Conservation (phyloP, 2,797 vertebrate species). For the Etheostoma perlongum region DNA sequence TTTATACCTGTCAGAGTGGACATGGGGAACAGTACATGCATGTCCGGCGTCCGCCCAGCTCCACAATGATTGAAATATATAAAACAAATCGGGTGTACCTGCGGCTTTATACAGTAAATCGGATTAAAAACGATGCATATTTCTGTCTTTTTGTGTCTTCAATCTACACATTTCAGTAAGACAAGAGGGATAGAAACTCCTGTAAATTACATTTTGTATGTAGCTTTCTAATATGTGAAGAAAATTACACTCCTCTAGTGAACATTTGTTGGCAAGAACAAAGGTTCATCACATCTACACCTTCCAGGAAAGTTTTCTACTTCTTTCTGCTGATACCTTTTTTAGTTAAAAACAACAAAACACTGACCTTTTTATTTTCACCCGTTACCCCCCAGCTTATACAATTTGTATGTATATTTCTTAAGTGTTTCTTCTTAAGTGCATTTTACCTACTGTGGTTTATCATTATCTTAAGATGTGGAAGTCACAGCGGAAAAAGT, state of each 20-base stretch:
- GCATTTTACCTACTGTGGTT: not conserved
- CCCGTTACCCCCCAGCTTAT: not conserved
- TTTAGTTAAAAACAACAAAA: not conserved
- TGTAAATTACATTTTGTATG: not conserved
- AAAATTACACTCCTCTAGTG: not conserved
- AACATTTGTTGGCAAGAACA: not conserved
- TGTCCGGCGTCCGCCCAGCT: no score
- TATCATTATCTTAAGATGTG: not conserved
- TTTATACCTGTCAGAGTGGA: no score
- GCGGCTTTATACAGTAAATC: no score
- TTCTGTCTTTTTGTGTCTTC: no score
- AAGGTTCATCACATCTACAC: constrained; percentile 15
- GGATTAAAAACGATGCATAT: no score
- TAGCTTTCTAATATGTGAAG: not conserved
- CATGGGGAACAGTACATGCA: no score
- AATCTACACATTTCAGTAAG: no score
- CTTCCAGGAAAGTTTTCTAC: constrained; percentile 2
- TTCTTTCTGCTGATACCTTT: constrained; percentile 1
- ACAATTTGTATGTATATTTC: not conserved
- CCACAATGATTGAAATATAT: no score
- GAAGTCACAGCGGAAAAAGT: constrained; percentile 5
- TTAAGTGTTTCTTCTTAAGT: not conserved
- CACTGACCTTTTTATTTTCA: not conserved
- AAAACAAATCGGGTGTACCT: no score
- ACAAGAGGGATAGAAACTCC: not conserved